A percentile compares a stretch with the other conserved stretches of the same genome.
Conservation (phyloP, 2,797 vertebrate species). For the Siniperca undulata region DNA sequence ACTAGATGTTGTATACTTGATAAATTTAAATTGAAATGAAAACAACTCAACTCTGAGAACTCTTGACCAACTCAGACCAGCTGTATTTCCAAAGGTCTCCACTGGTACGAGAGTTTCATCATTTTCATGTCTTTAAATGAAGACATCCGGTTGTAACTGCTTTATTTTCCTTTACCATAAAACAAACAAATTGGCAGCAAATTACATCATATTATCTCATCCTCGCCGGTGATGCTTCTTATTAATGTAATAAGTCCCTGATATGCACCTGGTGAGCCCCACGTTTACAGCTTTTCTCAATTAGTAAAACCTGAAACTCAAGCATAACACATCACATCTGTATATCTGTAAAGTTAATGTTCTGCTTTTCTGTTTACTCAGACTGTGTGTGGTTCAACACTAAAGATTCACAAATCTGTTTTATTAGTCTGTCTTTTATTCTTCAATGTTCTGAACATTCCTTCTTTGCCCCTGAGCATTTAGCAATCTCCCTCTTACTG, state of each 20-base stretch:
- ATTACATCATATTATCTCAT: background rate
- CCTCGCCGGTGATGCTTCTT: background rate
- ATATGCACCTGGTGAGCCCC: background rate
- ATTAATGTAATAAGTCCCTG: background rate
- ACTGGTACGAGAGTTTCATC: background rate
- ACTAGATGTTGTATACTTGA: too few species aligned
- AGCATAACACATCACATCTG: background rate
- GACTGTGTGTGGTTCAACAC: background rate
- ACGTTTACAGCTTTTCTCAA: background rate
- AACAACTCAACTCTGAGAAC: too few species aligned
- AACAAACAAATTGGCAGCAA: slow-evolving; percentile 16
- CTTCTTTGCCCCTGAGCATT: background rate
- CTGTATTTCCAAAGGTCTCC: background rate
- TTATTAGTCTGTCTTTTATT: background rate
- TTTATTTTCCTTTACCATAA: background rate
- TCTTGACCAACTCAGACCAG: background rate
- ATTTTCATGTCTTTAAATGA: background rate
- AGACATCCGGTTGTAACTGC: background rate
- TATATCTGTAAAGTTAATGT: background rate
- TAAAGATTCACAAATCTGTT: background rate
- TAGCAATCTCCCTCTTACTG: background rate
- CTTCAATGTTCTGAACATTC: background rate
- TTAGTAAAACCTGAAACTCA: background rate
- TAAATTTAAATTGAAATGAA: too few species aligned
- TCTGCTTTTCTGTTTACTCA: background rate